Percentiles rank a stretch among this genome's conserved stretches.
Evolutionary conservation across 2,113 vertebrate genomes (phyloP).

Genomic region (Cheirogaleus medius): DNA sequence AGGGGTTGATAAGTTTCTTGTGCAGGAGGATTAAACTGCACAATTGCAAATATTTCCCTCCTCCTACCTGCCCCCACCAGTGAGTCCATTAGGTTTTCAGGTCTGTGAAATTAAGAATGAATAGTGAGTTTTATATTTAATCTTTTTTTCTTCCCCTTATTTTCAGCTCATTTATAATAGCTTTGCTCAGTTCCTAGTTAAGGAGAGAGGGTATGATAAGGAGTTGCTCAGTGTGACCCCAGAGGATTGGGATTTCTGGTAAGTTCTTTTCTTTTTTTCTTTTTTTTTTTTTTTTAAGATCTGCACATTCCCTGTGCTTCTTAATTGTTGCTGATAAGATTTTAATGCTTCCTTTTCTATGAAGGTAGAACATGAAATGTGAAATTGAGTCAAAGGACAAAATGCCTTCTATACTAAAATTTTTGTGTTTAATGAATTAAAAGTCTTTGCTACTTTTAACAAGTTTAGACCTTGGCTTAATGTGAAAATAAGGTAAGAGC

Average conservation of each 20-base stretch:
- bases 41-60: background rate
- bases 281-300: slow-evolving; percentile 32
- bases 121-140: background rate
- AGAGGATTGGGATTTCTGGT: slow-evolving; percentile 96
- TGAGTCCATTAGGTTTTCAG: background rate
- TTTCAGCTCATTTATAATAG: slow-evolving; percentile 96
- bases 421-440: background rate
- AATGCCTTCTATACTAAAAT: background rate
- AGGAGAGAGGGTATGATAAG: slow-evolving; percentile 92
- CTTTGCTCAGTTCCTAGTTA: slow-evolving; percentile 93
- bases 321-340: background rate
- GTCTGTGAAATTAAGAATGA: slow-evolving; percentile 29
- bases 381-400: slow-evolving; percentile 27
- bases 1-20: background rate
- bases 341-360: background rate
- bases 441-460: slow-evolving; percentile 22
- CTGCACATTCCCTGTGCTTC: background rate
- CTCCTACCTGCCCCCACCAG: background rate
- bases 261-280: slow-evolving; percentile 75
- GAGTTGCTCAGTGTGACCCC: slow-evolving; percentile 91
- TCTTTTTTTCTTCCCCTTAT: slow-evolving; percentile 43
- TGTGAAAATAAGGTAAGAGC: slow-evolving; percentile 23
- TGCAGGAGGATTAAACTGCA: background rate
- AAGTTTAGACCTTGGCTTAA: background rate
- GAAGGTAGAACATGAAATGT: background rate